These are phyloP conservation scores for Peromyscus melanophrys DNA, from an alignment of 2,797 vertebrate genomes.

Conservation along the genomic window DNA sequence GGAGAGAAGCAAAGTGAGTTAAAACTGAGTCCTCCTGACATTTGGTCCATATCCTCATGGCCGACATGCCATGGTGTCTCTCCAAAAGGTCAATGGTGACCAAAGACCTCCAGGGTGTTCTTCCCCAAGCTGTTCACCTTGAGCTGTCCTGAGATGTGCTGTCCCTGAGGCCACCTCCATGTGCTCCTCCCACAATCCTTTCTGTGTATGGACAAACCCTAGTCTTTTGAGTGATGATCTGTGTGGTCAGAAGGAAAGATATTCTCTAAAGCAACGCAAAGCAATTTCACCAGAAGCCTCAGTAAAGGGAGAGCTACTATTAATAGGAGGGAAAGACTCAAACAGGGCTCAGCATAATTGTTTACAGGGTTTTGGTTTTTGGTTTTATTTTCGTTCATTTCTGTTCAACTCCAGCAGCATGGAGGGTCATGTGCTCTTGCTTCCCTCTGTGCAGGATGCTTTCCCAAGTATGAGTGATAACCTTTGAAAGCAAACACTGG, in stretches of 20 bases:
- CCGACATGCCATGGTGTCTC: not conserved
- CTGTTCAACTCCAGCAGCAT: not conserved
- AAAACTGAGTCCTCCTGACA: not conserved
- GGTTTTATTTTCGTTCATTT: not conserved
- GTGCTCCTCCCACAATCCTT: not conserved
- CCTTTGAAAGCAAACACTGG: not conserved
- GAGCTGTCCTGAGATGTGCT: not conserved
- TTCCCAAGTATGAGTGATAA: not conserved
- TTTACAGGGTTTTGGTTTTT: not conserved
- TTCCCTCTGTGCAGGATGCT: not conserved
- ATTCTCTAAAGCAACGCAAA: not conserved
- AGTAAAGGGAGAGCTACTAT: slow-evolving; percentile 45
- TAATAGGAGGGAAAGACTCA: slow-evolving; percentile 48
- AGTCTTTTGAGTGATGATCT: not conserved
- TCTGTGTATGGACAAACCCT: slow-evolving; percentile 16
- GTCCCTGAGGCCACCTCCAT: not conserved
- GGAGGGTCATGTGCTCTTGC: not conserved
- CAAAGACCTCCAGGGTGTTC: not conserved
- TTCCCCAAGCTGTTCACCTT: not conserved
- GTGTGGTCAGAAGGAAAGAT: slow-evolving; percentile 9
- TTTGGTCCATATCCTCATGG: not conserved
- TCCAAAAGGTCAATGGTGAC: not conserved
- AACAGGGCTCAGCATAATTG: not conserved
- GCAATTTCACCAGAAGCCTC: slow-evolving; percentile 55
- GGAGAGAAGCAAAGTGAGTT: not conserved